Evolutionary conservation across 2,113 vertebrate genomes (phyloP), one percentile per base, ranked within the genome.

Genomic region (Prunella himalayana): DNA sequence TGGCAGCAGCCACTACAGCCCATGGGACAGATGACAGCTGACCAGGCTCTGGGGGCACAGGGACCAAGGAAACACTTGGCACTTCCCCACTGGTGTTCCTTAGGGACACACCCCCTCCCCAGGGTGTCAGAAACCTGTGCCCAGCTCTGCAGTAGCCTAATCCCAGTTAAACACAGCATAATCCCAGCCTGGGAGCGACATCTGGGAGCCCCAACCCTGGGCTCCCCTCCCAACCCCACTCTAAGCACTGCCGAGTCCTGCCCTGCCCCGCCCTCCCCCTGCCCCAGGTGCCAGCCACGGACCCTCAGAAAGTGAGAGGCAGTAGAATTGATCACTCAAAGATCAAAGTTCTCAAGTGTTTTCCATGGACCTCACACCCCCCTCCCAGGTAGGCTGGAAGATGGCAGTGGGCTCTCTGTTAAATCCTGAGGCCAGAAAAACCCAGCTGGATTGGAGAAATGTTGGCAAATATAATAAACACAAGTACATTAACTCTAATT

Each of bases 401-500:
- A 64, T 20, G 39, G 65, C 86, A 51, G 70, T 15, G 2, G 59
- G 61, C 47, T 64, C 81, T 37, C 71, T 63, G 53, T 78, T 82
- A 92, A 96, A 95, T 83, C 93, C 97, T 80, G 70, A 15, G n/a
- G 66, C 78, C 66, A 88, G 75, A 93, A 97, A 94, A 95, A 59
- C 39, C 22, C 1, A 19, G 51, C 68, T 70, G 73, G 81, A 94
- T 79, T 50, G 41, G 75, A 92, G 70, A 97, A 95, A 95, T 63
- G 86, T 85, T 92, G 87, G 94, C 85, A 92, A 90, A 90, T 80
- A 86, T 39, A 90, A 97, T 78, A 90, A 92, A 96, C 75, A 91
- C 81, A 95, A 96, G 96, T 96, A 97, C 92, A 98, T 98, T 97
- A 98, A 95, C 96, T 98, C 97, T 98, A 98, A 98, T 97, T 97